Evolutionary conservation across 2,888 invertebrate genomes (phyloP).

Genomic region (Acanthococcus lagerstroemiae): DNA sequence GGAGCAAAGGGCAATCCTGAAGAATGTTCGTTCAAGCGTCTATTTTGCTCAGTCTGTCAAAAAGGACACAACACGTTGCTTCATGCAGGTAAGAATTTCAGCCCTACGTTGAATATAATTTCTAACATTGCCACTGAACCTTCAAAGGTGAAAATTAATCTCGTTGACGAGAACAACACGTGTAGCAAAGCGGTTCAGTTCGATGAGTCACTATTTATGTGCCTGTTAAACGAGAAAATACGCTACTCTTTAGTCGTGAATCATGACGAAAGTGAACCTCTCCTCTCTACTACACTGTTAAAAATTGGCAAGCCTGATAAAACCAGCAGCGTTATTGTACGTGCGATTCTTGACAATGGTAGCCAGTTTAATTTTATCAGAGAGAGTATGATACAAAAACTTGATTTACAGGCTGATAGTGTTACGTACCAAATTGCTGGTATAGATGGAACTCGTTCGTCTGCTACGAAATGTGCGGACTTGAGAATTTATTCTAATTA

Average conservation of each 20-base stretch:
- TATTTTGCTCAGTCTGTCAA: not conserved
- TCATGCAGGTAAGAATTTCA: not conserved
- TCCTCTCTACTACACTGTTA: not conserved
- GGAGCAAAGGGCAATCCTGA: not conserved
- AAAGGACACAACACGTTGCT: not conserved
- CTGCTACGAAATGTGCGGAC: not conserved
- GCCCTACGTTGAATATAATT: not conserved
- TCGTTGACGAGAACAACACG: no score
- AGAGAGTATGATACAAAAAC: not conserved
- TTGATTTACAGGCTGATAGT: not conserved
- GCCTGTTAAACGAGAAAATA: not conserved
- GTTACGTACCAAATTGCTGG: not conserved
- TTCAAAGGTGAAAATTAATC: no score
- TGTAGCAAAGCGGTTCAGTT: no score
- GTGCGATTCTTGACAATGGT: not conserved
- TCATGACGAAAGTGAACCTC: no score
- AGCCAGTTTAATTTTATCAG: slow-evolving; percentile 7
- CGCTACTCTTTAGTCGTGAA: not conserved
- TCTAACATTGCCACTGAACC: not conserved
- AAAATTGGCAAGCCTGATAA: no score
- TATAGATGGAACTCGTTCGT: not conserved
- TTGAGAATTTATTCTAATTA: not conserved
- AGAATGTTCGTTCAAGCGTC: not conserved
- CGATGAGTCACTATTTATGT: no score
- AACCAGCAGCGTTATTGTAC: no score